Evolutionary conservation across 2,797 vertebrate genomes (phyloP).

Genomic region (Paramormyrops hopkinsi): DNA sequence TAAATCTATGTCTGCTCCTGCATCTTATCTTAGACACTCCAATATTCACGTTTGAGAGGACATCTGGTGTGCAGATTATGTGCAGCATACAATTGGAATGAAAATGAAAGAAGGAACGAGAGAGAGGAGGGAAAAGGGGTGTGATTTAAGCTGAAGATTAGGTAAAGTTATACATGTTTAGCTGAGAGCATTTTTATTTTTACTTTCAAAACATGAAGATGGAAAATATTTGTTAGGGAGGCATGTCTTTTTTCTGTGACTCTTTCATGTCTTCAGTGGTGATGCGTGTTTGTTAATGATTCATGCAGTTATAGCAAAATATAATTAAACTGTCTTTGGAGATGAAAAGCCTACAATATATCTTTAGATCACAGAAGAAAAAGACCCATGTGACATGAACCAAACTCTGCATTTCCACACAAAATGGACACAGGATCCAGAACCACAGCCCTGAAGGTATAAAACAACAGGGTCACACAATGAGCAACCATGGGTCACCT

Average conservation of each 20-base stretch:
- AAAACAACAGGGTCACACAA: not conserved
- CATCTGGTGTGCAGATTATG: slow-evolving; percentile 28
- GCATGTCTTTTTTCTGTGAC: not conserved
- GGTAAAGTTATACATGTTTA: not conserved
- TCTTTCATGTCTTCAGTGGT: not conserved
- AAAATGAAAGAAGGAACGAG: not conserved
- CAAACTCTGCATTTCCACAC: not conserved
- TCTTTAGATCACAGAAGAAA: not conserved
- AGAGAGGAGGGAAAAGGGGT: not conserved
- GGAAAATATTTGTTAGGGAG: not conserved
- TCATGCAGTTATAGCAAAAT: not conserved
- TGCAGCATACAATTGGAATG: not conserved
- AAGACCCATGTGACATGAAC: not conserved
- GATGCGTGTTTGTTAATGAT: not conserved
- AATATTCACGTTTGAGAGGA: not conserved
- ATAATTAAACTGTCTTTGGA: not conserved
- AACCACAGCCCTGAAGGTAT: not conserved
- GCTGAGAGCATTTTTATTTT: slow-evolving; percentile 11
- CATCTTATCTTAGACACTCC: not conserved
- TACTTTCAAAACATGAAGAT: not conserved
- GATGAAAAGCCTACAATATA: not conserved
- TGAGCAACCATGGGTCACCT: not conserved
- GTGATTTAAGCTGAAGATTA: not conserved
- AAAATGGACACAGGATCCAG: not conserved
- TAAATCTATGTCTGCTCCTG: not conserved